These are phyloP conservation scores for Amiota communis DNA, from an alignment of 2,888 invertebrate genomes.

Conservation along the genomic window DNA sequence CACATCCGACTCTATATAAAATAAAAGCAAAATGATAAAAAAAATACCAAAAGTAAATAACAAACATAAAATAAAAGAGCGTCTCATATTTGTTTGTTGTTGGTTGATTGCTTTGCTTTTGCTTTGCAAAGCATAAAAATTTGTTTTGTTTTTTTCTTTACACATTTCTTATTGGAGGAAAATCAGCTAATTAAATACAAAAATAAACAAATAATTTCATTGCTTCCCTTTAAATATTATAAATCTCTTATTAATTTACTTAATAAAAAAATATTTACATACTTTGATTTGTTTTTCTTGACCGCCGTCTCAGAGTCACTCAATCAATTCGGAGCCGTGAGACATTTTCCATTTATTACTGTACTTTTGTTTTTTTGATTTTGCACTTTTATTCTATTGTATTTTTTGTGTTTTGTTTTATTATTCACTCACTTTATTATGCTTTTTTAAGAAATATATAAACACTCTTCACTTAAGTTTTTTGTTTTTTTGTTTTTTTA, in stretches of 20 bases:
- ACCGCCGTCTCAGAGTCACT: no score
- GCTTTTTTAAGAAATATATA: background rate
- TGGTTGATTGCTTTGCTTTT: background rate
- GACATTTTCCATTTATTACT: no score
- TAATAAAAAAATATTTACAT: no score
- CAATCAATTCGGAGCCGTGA: no score
- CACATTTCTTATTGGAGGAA: conserved; percentile 17
- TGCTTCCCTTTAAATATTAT: no score
- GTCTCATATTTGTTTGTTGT: background rate
- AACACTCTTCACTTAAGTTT: no score
- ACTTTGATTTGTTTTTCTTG: no score
- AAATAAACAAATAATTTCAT: no score
- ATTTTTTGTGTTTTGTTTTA: background rate
- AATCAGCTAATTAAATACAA: background rate
- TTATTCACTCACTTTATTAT: background rate
- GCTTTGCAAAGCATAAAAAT: background rate
- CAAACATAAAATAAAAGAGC: background rate
- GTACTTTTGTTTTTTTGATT: conserved; percentile 9
- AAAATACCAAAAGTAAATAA: background rate
- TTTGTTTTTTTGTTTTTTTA: background rate
- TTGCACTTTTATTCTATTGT: background rate
- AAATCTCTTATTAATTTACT: no score
- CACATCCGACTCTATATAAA: background rate
- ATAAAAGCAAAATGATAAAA: background rate
- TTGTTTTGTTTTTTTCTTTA: conserved; percentile 8